Evolutionary conservation across 2,888 invertebrate genomes (phyloP).

Genomic region (Eustalomyia histrio): DNA sequence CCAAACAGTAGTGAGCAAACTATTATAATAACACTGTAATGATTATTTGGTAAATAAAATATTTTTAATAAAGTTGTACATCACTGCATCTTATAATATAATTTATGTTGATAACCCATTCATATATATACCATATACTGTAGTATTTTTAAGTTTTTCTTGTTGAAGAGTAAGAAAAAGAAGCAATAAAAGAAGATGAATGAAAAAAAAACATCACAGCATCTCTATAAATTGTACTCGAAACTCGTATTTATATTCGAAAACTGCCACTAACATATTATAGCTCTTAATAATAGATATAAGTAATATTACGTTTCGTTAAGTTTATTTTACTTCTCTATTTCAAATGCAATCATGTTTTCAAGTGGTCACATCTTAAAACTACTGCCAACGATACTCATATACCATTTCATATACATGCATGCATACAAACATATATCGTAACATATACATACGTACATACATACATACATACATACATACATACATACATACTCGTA

Average conservation of each 20-base stretch:
- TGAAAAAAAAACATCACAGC: not conserved
- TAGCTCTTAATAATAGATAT: constrained; percentile 57
- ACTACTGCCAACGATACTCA: constrained; percentile 8
- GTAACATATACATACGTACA: constrained; percentile 15
- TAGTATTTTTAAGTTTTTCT: not conserved
- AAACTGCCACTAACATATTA: constrained; percentile 55
- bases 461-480: too few species aligned
- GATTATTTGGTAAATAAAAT: not conserved
- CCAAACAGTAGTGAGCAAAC: not conserved
- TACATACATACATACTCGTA: too few species aligned
- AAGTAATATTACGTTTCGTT: constrained; percentile 55
- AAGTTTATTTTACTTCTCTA: constrained; percentile 61
- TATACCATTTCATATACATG: constrained; percentile 11
- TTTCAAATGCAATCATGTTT: constrained; percentile 63
- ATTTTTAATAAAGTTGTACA: not conserved
- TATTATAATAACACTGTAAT: not conserved
- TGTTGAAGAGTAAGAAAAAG: too few species aligned
- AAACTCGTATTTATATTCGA: constrained; percentile 1
- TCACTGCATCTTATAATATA: not conserved
- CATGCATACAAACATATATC: too few species aligned
- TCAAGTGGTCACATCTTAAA: constrained; percentile 63
- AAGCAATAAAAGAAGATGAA: not conserved
- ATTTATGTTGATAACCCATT: not conserved
- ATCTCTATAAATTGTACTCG: not conserved
- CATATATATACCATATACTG: not conserved